Evolutionary conservation across 2,888 invertebrate species (phyloP).

Genomic region (Synanthedon myopaeformis): DNA sequence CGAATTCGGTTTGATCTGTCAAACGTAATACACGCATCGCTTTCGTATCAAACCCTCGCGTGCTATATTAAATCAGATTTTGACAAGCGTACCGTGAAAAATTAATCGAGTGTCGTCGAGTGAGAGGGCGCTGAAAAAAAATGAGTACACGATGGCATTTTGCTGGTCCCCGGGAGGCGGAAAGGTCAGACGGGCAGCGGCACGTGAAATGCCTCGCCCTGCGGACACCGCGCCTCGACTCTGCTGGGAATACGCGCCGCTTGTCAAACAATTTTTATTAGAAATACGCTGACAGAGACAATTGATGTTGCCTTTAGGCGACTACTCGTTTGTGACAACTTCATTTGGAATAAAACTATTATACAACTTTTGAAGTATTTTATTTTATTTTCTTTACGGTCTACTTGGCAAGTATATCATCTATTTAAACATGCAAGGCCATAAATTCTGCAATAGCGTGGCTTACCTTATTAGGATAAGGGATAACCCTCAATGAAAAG

Average conservation of each 20-base stretch:
- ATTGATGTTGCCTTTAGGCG: background rate
- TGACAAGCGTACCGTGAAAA: constrained; percentile 70
- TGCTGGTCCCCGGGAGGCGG: constrained; percentile 45
- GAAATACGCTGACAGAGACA: background rate
- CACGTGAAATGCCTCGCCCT: constrained; percentile 61
- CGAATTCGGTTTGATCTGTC: constrained; percentile 20
- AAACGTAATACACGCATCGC: constrained; percentile 40
- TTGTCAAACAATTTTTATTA: background rate
- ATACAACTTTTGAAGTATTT: no score
- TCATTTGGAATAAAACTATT: no score
- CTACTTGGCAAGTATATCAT: no score
- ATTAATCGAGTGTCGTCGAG: constrained; percentile 67
- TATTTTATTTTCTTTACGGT: no score
- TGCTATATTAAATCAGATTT: constrained; percentile 66
- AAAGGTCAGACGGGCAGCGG: constrained; percentile 60
- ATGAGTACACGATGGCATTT: constrained; percentile 65
- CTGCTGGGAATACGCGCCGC: constrained; percentile 9
- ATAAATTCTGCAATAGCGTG: no score
- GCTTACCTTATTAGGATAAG: no score
- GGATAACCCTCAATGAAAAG: no score
- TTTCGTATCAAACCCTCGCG: constrained; percentile 46
- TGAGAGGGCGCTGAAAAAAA: constrained; percentile 45
- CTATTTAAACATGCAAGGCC: no score
- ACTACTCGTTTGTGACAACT: no score
- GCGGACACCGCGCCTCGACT: constrained; percentile 30